phyloP scores from a whole-genome alignment of 2,888 invertebrate species.

The Mythimna loreyi region DNA sequence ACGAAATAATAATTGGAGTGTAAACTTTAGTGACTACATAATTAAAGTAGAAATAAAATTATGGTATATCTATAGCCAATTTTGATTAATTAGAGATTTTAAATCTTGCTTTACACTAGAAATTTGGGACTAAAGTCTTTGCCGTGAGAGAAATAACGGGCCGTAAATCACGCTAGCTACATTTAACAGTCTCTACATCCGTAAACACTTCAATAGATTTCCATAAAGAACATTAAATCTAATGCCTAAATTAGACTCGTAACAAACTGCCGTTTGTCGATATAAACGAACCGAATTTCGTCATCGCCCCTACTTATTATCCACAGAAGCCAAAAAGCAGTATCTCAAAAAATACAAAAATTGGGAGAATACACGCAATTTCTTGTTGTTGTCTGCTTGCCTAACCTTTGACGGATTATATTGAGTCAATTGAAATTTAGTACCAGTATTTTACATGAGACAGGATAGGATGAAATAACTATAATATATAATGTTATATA shows the following conservation, averaged over 20 bases:
- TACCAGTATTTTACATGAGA: too few species aligned
- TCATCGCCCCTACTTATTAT: slow-evolving; percentile 8
- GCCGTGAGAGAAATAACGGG: too few species aligned
- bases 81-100: too few species aligned
- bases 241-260: slow-evolving; percentile 13
- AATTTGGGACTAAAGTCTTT: too few species aligned
- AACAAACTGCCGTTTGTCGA: slow-evolving; percentile 14
- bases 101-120: too few species aligned
- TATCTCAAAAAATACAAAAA: background rate
- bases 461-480: too few species aligned
- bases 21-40: background rate
- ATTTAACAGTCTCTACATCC: background rate
- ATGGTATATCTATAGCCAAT: too few species aligned
- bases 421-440: too few species aligned
- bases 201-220: background rate
- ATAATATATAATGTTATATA: too few species aligned
- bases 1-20: background rate
- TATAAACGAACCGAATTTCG: slow-evolving; percentile 11
- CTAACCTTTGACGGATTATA: too few species aligned
- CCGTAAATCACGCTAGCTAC: too few species aligned
- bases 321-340: background rate
- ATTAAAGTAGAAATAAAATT: too few species aligned
- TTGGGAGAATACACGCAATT: background rate
- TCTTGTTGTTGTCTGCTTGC: background rate
- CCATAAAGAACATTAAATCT: slow-evolving; percentile 3